Percentiles rank a stretch among this genome's conserved stretches.
phyloP scores from a whole-genome alignment of 1,140 invertebrate species.

The Drosophila bocki region DNA sequence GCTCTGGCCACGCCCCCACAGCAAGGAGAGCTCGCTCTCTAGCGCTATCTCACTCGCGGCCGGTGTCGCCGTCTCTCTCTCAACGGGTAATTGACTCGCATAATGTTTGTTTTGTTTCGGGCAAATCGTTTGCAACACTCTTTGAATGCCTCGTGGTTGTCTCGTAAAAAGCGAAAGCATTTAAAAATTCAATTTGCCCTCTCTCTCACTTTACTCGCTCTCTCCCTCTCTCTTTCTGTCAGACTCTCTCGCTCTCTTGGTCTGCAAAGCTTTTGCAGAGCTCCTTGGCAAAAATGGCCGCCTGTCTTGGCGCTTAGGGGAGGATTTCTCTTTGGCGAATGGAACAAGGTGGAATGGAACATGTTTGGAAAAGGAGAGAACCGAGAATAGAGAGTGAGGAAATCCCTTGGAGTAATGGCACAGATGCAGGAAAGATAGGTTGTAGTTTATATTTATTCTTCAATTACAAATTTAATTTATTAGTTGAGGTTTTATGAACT shows the following conservation, averaged over 20 bases:
- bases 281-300: slow-evolving; percentile 75
- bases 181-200: slow-evolving; percentile 79
- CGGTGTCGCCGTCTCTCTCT: slow-evolving; percentile 34
- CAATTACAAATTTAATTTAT: background rate
- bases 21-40: slow-evolving; percentile 10
- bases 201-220: slow-evolving; percentile 34
- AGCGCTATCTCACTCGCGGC: slow-evolving; percentile 21
- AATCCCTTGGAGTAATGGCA: background rate
- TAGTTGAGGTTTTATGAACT: background rate
- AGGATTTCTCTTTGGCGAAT: slow-evolving; percentile 39
- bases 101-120: slow-evolving; percentile 76
- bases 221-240: slow-evolving; percentile 25
- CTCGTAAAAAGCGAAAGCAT: slow-evolving; percentile 80
- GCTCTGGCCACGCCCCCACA: slow-evolving; percentile 61
- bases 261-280: slow-evolving; percentile 68
- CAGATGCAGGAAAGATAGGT: background rate
- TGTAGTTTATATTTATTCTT: background rate
- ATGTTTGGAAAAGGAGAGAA: background rate
- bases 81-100: slow-evolving; percentile 68
- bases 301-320: slow-evolving; percentile 50
- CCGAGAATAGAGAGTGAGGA: background rate
- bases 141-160: slow-evolving; percentile 82
- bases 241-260: slow-evolving; percentile 32
- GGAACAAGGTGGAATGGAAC: slow-evolving; percentile 63
- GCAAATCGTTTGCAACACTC: slow-evolving; percentile 83